Conservation (phyloP, 2,888 invertebrate genomes). For the Steinernema hermaphroditum region DNA sequence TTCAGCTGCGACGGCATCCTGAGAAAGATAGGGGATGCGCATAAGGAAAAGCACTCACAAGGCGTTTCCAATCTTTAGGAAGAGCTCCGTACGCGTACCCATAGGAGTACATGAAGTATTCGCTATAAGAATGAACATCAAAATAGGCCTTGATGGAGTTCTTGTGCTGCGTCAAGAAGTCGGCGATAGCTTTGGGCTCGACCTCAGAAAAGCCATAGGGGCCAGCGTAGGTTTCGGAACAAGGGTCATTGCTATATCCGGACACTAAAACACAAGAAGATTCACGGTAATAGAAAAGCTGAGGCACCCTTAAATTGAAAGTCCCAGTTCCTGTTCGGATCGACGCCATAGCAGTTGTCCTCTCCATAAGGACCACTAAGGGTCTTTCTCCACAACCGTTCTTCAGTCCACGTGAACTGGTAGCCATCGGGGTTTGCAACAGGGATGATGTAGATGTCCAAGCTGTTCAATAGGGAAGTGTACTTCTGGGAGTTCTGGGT, state of each 20-base stretch:
- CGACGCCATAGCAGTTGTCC: conserved; percentile 36
- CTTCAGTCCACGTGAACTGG: conserved; percentile 17
- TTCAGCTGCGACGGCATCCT: background rate
- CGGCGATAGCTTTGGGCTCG: conserved; percentile 33
- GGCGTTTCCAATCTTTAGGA: background rate
- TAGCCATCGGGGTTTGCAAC: conserved; percentile 28
- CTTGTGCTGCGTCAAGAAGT: conserved; percentile 29
- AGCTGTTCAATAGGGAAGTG: background rate
- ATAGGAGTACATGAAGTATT: conserved; percentile 36
- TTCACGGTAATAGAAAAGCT: background rate
- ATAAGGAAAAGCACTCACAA: background rate
- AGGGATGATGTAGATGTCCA: conserved; percentile 24
- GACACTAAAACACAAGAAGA: conserved; percentile 8
- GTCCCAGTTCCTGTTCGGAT: conserved; percentile 26
- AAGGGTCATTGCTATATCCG: conserved; percentile 35
- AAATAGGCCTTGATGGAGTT: conserved; percentile 8
- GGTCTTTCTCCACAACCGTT: conserved; percentile 27
- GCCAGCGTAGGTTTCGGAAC: conserved; percentile 37
- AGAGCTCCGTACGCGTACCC: conserved; percentile 24
- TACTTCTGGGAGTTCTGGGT: background rate
- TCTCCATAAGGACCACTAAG: conserved; percentile 1
- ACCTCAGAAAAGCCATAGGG: conserved; percentile 39
- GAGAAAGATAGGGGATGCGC: background rate
- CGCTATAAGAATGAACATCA: conserved; percentile 37
- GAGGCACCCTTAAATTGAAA: background rate